phyloP scores from a whole-genome alignment of 37 sponge, comb jelly and placozoan species.

The Hexactinellida sp. region DNA sequence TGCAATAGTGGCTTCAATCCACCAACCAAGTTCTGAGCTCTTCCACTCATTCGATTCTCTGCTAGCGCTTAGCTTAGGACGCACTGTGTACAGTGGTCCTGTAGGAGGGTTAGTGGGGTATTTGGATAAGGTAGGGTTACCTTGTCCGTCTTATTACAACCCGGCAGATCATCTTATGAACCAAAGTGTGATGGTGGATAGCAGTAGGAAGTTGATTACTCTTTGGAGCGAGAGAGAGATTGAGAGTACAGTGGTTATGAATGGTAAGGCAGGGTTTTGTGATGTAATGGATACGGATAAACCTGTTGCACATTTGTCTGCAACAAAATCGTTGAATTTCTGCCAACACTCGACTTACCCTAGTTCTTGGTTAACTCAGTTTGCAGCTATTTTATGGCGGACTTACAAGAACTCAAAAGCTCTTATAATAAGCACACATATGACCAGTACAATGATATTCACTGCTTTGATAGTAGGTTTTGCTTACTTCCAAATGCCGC shows the following conservation, averaged over 20 bases:
- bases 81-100: conserved; percentile 66
- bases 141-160: conserved; percentile 57
- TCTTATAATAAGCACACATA: not conserved
- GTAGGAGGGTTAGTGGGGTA: conserved; percentile 29
- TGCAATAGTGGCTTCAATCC: conserved; percentile 49
- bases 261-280: not conserved
- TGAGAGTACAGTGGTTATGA: not conserved
- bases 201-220: not conserved
- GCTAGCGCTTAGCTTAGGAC: not conserved
- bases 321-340: not conserved
- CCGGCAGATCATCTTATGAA: conserved; percentile 51
- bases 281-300: not conserved
- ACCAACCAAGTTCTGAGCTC: conserved; percentile 71
- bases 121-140: conserved; percentile 34
- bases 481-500: conserved; percentile 55
- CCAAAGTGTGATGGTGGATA: not conserved
- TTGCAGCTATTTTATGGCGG: not conserved
- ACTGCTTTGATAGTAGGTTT: conserved; percentile 24
- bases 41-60: conserved; percentile 59
- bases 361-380: not conserved
- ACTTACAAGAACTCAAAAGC: conserved; percentile 2
- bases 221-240: not conserved
- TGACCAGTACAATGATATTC: not conserved
- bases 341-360: not conserved
- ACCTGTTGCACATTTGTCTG: not conserved